Percentiles rank a stretch among this genome's conserved stretches.
phyloP scores from a whole-genome alignment of 1,140 invertebrate species.

The Teleopsis dalmanni region DNA sequence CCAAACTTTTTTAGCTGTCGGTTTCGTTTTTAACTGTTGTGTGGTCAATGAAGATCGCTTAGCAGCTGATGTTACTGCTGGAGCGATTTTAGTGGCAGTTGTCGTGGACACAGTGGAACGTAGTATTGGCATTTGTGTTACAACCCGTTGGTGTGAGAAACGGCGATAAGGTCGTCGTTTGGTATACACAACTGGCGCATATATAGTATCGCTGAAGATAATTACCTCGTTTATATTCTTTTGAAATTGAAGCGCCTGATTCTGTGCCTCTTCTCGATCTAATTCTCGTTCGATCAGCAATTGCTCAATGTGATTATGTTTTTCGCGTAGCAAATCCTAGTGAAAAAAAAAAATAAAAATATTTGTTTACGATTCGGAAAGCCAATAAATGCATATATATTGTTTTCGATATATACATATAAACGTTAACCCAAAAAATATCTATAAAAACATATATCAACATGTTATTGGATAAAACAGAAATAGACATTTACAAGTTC shows the following conservation, averaged over 20 bases:
- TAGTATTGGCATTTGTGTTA: neutral
- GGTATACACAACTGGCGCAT: constrained; percentile 33
- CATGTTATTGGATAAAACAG: no score
- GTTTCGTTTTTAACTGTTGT: constrained; percentile 4
- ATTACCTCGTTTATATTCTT: constrained; percentile 44
- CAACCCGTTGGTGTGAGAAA: constrained; percentile 6
- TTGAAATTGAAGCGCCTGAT: constrained; percentile 47
- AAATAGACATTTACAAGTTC: no score
- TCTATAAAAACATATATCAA: no score
- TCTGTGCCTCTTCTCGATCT: constrained; percentile 71
- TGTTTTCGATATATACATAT: no score
- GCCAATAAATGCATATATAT: no score
- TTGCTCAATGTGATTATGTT: constrained; percentile 85
- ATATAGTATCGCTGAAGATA: constrained; percentile 42
- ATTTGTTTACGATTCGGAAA: no score
- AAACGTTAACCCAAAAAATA: no score
- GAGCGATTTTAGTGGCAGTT: constrained; percentile 12
- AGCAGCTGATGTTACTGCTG: neutral
- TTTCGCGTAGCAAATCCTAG: constrained; percentile 84
- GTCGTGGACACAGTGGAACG: constrained; percentile 5
- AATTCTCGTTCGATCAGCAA: constrained; percentile 82
- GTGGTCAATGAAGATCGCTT: constrained; percentile 10
- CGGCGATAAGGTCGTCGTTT: constrained; percentile 30
- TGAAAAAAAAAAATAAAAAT: constrained; percentile 6
- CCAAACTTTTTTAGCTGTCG: constrained; percentile 39